A percentile compares a stretch with the other conserved stretches of the same genome.
These are phyloP conservation scores for Xanthorhoe spadicearia DNA, from an alignment of 2,888 invertebrate species.

Conservation along the genomic window DNA sequence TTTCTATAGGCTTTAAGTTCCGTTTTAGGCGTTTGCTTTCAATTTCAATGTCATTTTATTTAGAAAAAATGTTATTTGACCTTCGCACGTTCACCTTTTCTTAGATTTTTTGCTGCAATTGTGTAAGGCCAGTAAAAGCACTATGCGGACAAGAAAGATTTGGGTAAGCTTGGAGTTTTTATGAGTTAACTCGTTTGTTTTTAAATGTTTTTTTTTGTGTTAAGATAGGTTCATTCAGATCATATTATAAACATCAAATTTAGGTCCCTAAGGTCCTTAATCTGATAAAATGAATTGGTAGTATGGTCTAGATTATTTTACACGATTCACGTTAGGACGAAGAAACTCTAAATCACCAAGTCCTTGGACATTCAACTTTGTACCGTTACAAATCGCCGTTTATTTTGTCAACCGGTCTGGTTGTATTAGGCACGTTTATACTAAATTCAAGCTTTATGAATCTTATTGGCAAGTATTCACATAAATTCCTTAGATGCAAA, in stretches of 20 bases:
- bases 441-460: conserved; percentile 19
- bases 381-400: conserved; percentile 49
- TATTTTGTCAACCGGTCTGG: conserved; percentile 33
- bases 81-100: conserved; percentile 64
- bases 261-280: conserved; percentile 10
- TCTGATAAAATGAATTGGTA: conserved; percentile 5
- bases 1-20: conserved; percentile 26
- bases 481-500: conserved; percentile 10
- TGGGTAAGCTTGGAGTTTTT: conserved; percentile 12
- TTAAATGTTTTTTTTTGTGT: neutral
- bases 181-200: neutral
- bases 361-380: conserved; percentile 55
- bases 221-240: neutral
- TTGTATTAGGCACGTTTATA: conserved; percentile 20
- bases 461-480: conserved; percentile 9
- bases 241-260: neutral
- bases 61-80: conserved; percentile 59
- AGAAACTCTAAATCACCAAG: conserved; percentile 46
- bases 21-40: conserved; percentile 49
- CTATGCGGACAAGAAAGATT: conserved; percentile 25
- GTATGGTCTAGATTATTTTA: conserved; percentile 38
- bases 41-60: conserved; percentile 71
- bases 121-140: conserved; percentile 29
- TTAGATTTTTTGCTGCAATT: conserved; percentile 45
- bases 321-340: conserved; percentile 44